Evolutionary conservation across 2,113 vertebrate species (phyloP), one percentile per base, ranked within the genome.

Genomic region (Megaleporinus macrocephalus): DNA sequence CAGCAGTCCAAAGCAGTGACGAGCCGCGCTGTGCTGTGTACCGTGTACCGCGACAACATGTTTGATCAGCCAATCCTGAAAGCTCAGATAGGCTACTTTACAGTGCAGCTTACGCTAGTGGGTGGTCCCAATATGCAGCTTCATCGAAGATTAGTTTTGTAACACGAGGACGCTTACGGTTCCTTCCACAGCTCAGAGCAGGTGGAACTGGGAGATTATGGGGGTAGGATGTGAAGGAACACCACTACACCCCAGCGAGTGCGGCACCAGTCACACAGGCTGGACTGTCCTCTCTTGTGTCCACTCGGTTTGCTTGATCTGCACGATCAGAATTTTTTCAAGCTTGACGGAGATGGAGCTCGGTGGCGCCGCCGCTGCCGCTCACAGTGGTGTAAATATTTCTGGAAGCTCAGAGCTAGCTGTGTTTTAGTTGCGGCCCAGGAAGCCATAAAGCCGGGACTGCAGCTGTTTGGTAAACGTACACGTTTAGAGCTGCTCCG

Each of bases 51-150:
- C 53, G 36, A n/a, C 49, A 33, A 82, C 49, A 59, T 76, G 80
- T 76, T 69, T 69, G 72, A 82, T 82, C 57, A 41, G 73, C 61
- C 80, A 70, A 33, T 69, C 63, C 62, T n/a, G n/a, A 81, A 44
- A 27, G 82, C 62, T 79, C 63, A 76, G 83, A 75, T 47, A 47
- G 63, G 53, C 61, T 69, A 63, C 66, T 86, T 79, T 86, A 81
- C 74, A 84, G 71, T 79, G 71, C 76, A 84, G 62, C 55, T 78
- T 82, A 70, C 81, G 57, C 70, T 26, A 66, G 75, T 63, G 89
- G 87, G 90, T 91, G 90, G 91, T 90, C 90, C 84, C 62, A 82
- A 78, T 86, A 80, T 87, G 80, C 13, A 83, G 83, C 81, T 86
- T 81, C 83, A 89, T 89, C 80, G 16, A 80, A 87, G 82, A 89